phyloP scores from a whole-genome alignment of 2,888 invertebrate species.

The Sphaerophoria rueppellii region DNA sequence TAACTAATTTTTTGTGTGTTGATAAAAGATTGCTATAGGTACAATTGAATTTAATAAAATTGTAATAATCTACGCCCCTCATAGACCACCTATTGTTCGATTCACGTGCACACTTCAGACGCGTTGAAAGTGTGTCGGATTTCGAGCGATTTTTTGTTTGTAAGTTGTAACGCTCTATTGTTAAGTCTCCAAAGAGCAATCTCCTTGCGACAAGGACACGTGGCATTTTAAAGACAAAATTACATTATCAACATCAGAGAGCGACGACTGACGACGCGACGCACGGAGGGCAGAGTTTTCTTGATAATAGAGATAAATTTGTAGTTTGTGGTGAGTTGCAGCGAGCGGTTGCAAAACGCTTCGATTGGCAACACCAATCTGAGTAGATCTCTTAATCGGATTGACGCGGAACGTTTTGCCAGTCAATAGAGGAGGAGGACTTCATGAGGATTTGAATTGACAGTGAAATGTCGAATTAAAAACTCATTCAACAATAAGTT shows the following conservation, averaged over 20 bases:
- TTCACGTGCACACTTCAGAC: conserved; percentile 67
- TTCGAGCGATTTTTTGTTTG: conserved; percentile 40
- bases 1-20: background rate
- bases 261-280: no score
- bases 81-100: conserved; percentile 58
- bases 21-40: conserved; percentile 59
- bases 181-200: conserved; percentile 66
- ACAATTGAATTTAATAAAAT: conserved; percentile 73
- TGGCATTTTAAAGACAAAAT: conserved; percentile 73
- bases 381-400: conserved; percentile 52
- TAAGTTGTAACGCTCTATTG: conserved; percentile 17
- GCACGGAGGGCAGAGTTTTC: background rate
- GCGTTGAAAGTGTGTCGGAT: conserved; percentile 59
- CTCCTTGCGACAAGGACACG: conserved; percentile 58
- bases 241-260: conserved; percentile 63
- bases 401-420: conserved; percentile 17
- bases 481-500: background rate
- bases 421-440: background rate
- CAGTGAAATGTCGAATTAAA: background rate
- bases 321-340: conserved; percentile 37
- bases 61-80: conserved; percentile 63
- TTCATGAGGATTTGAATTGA: background rate
- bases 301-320: background rate
- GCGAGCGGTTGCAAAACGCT: conserved; percentile 57
- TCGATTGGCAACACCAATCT: conserved; percentile 52